Conservation (phyloP, 2,888 invertebrate genomes). For the Baronia brevicornis region DNA sequence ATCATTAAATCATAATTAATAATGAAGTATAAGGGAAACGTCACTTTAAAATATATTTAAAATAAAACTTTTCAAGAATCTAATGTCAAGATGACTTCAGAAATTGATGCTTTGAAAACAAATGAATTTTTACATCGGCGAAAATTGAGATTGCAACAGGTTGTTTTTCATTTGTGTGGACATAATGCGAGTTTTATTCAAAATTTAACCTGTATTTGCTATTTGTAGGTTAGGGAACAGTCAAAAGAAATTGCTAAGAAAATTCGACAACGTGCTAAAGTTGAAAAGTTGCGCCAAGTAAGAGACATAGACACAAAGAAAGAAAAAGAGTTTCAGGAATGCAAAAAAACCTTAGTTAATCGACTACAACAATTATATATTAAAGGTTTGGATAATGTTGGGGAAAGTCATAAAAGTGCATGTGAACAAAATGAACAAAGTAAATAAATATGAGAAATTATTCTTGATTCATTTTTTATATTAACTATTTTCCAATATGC, state of each 20-base stretch:
- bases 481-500: too few species aligned
- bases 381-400: constrained; percentile 47
- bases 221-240: constrained; percentile 69
- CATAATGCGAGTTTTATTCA: constrained; percentile 17
- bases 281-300: constrained; percentile 50
- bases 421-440: constrained; percentile 36
- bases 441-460: constrained; percentile 23
- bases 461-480: too few species aligned
- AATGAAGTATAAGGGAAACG: constrained; percentile 5
- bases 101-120: constrained; percentile 56
- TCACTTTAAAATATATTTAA: constrained; percentile 5
- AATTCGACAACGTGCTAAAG: constrained; percentile 59
- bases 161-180: constrained; percentile 24
- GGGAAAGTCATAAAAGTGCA: constrained; percentile 51
- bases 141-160: constrained; percentile 67
- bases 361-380: constrained; percentile 51
- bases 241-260: constrained; percentile 69
- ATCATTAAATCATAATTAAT: constrained; percentile 4
- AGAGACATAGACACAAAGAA: constrained; percentile 45
- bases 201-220: constrained; percentile 17
- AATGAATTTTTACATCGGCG: constrained; percentile 64
- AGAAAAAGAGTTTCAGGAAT: constrained; percentile 50
- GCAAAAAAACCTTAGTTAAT: constrained; percentile 55
- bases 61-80: constrained; percentile 10
- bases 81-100: constrained; percentile 57